phyloP scores from a whole-genome alignment of 2,797 vertebrate genomes.

The Cossypha heuglini region DNA sequence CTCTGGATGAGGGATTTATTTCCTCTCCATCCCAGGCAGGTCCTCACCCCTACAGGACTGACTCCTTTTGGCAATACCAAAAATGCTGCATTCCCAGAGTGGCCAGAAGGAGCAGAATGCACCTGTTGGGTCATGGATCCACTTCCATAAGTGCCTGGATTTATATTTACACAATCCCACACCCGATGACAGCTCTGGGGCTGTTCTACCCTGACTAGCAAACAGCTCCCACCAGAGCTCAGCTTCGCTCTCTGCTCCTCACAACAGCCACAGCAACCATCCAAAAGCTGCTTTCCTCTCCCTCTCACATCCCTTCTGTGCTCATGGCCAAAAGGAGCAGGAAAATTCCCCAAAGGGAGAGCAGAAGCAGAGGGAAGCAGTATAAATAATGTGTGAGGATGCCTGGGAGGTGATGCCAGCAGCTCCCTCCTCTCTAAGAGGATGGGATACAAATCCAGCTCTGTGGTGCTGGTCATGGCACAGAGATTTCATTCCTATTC shows the following conservation, averaged over 20 bases:
- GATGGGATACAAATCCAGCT: not conserved
- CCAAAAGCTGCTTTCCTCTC: not conserved
- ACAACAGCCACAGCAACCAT: not conserved
- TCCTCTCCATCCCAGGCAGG: not conserved
- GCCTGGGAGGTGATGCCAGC: not conserved
- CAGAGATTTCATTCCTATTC: not conserved
- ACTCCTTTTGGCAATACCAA: not conserved
- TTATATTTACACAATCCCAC: not conserved
- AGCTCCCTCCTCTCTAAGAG: not conserved
- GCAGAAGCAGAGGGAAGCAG: not conserved
- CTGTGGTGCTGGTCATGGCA: fast-evolving
- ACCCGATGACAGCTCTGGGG: not conserved
- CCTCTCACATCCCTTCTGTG: not conserved
- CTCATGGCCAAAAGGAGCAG: not conserved
- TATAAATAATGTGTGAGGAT: not conserved
- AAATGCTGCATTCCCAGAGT: not conserved
- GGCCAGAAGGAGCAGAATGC: not conserved
- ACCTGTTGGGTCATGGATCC: not conserved
- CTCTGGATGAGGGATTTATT: not conserved
- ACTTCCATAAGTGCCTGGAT: not conserved
- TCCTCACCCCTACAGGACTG: not conserved
- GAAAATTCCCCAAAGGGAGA: not conserved
- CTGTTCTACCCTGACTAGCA: not conserved
- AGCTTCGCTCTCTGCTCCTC: fast-evolving
- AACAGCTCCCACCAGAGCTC: not conserved